These are phyloP conservation scores for cattle (Bos taurus) DNA, from an alignment of 2,113 vertebrate species.

Conservation along the genomic window DNA sequence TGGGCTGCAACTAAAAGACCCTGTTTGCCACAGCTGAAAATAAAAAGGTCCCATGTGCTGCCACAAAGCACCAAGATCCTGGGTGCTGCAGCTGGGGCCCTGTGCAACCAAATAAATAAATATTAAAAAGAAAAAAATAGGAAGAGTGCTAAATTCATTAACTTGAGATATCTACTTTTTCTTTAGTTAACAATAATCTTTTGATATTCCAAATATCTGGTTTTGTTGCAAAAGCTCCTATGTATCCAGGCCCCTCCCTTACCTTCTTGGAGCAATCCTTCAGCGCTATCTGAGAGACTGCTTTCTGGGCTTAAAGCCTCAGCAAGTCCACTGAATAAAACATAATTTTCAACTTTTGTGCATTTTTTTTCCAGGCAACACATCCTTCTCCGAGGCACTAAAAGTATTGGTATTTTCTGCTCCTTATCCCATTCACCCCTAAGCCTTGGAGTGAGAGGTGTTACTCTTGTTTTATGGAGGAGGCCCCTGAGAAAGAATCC, in stretches of 20 bases:
- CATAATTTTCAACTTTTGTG: neutral
- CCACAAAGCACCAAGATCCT: neutral
- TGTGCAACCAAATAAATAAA: neutral
- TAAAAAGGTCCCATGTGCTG: neutral
- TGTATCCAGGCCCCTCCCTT: neutral
- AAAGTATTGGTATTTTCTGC: neutral
- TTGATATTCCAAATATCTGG: neutral
- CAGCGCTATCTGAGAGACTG: neutral
- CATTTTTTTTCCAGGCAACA: neutral
- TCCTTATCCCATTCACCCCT: neutral
- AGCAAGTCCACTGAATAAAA: neutral
- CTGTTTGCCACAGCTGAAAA: neutral
- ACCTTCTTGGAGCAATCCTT: neutral
- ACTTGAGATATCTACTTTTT: neutral
- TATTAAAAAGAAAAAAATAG: neutral
- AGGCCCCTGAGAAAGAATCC: neutral
- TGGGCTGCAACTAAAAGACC: neutral
- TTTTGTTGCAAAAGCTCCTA: neutral
- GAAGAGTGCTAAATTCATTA: neutral
- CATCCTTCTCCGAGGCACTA: neutral
- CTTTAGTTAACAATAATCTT: neutral
- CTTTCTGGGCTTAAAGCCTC: neutral
- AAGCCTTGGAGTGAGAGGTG: neutral
- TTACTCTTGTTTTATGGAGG: neutral
- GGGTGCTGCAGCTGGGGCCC: neutral